phyloP scores from a whole-genome alignment of 2,888 invertebrate genomes.

The Papilio elwesi region DNA sequence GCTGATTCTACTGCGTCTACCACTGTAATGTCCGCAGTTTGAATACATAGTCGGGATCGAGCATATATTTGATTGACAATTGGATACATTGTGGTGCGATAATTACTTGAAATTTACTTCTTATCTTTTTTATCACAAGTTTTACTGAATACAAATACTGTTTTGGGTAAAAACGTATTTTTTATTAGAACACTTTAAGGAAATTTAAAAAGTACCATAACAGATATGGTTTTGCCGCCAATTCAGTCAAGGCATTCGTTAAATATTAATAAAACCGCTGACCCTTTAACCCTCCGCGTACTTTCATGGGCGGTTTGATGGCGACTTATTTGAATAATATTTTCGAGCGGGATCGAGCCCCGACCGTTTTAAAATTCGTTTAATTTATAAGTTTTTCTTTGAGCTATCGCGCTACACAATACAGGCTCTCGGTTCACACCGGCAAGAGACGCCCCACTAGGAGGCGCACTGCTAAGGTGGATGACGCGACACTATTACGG shows the following conservation, averaged over 20 bases:
- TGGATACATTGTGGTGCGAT: too few species aligned
- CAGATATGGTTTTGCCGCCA: slow-evolving; percentile 70
- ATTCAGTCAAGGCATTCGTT: slow-evolving; percentile 83
- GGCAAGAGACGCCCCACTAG: slow-evolving; percentile 70
- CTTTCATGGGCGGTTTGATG: slow-evolving; percentile 81
- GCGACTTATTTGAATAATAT: slow-evolving; percentile 83
- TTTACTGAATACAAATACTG: too few species aligned
- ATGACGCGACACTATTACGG: slow-evolving; percentile 81
- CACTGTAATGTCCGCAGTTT: too few species aligned
- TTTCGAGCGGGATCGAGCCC: slow-evolving; percentile 67
- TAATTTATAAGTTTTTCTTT: slow-evolving; percentile 68
- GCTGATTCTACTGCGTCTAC: too few species aligned
- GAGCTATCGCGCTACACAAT: slow-evolving; percentile 53
- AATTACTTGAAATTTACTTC: too few species aligned
- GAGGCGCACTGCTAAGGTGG: slow-evolving; percentile 74
- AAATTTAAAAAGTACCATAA: slow-evolving; percentile 18
- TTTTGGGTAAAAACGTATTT: too few species aligned
- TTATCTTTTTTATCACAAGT: too few species aligned
- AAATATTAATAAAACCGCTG: slow-evolving; percentile 82
- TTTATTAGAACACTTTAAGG: not conserved
- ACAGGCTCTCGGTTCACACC: slow-evolving; percentile 52
- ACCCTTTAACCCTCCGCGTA: slow-evolving; percentile 77
- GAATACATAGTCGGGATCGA: too few species aligned
- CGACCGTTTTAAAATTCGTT: slow-evolving; percentile 68
- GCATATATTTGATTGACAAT: too few species aligned